phyloP scores from a whole-genome alignment of 64 coral and sea anemone genomes.

The Porites lutea region DNA sequence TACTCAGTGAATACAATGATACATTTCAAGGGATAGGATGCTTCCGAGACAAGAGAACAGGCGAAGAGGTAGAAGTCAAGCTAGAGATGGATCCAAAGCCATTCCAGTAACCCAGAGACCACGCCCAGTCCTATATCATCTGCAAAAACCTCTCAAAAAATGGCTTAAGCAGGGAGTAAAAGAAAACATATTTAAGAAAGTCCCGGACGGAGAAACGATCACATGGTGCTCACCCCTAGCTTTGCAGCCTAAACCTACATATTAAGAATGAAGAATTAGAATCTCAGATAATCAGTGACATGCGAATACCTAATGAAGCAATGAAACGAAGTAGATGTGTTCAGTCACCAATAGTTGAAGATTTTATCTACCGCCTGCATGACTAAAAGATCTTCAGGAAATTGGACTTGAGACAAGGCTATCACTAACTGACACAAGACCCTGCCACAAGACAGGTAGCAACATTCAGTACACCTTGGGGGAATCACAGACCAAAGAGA shows the following conservation, averaged over 20 bases:
- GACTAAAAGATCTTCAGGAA: constrained; percentile 77
- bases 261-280: constrained; percentile 56
- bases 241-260: constrained; percentile 47
- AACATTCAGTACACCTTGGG: constrained; percentile 67
- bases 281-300: constrained; percentile 73
- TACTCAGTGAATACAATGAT: constrained; percentile 22
- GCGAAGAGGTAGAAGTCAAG: constrained; percentile 55
- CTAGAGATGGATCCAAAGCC: constrained; percentile 66
- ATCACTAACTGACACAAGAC: constrained; percentile 64
- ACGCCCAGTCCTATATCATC: constrained; percentile 47
- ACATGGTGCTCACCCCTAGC: constrained; percentile 69
- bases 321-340: constrained; percentile 70
- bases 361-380: constrained; percentile 59
- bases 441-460: constrained; percentile 60
- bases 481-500: constrained; percentile 24
- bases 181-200: constrained; percentile 68
- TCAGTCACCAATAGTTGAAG: constrained; percentile 56
- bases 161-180: constrained; percentile 56
- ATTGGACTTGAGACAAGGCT: constrained; percentile 66
- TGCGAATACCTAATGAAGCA: constrained; percentile 45
- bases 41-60: constrained; percentile 52
- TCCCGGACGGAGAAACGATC: constrained; percentile 48
- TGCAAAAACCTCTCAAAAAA: constrained; percentile 60
- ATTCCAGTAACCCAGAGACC: constrained; percentile 60
- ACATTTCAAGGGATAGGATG: constrained; percentile 67